Evolutionary conservation across 2,888 invertebrate genomes (phyloP).

Genomic region (Cantharis rufa): DNA sequence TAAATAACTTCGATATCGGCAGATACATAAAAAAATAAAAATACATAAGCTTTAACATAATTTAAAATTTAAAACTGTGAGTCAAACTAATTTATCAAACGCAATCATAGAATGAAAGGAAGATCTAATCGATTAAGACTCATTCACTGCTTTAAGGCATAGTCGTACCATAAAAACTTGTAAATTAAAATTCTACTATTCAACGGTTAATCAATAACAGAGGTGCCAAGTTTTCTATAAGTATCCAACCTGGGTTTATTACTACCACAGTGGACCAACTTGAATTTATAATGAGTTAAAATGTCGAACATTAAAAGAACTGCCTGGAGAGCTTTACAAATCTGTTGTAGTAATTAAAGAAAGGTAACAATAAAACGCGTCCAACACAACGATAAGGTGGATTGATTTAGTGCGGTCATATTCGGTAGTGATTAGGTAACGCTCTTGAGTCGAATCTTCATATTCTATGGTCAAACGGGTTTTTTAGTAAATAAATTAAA

Average conservation of each 20-base stretch:
- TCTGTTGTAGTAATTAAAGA: conserved; percentile 52
- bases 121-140: conserved; percentile 1
- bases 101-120: background rate
- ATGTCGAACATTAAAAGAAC: conserved; percentile 20
- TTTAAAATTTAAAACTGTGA: background rate
- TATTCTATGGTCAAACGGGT: conserved; percentile 25
- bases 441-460: conserved; percentile 26
- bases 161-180: conserved; percentile 20
- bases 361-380: conserved; percentile 54
- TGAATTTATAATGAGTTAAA: conserved; percentile 33
- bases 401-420: conserved; percentile 51
- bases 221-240: conserved; percentile 51
- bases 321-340: conserved; percentile 38
- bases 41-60: background rate
- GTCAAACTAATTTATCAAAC: background rate
- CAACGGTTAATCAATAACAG: conserved; percentile 47
- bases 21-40: background rate
- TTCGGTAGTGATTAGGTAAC: conserved; percentile 51
- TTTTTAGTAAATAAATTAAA: conserved; percentile 11
- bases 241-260: conserved; percentile 48
- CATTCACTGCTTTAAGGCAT: background rate
- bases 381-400: conserved; percentile 47
- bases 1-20: background rate
- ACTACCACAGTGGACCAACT: conserved; percentile 41
- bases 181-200: conserved; percentile 36